Conservation (phyloP, 2,888 invertebrate species). For the Epinotia bilunana region DNA sequence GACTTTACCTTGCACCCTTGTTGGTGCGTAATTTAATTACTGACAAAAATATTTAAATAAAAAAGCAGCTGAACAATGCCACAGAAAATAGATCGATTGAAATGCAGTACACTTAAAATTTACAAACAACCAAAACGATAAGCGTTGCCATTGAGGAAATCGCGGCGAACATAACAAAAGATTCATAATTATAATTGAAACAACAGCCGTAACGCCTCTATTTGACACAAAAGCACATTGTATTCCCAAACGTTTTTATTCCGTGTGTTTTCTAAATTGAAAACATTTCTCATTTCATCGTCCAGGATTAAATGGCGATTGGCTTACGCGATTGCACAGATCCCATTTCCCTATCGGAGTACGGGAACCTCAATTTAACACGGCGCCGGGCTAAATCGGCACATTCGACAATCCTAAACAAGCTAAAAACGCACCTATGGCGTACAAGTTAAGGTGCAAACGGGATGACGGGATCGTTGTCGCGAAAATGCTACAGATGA, state of each 20-base stretch:
- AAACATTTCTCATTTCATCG: constrained; percentile 45
- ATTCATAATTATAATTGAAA: constrained; percentile 21
- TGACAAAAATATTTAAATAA: background rate
- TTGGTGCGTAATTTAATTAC: background rate
- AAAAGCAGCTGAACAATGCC: background rate
- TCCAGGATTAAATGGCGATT: constrained; percentile 45
- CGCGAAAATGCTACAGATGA: constrained; percentile 29
- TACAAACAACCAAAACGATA: background rate
- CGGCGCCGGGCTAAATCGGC: constrained; percentile 14
- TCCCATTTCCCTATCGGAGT: constrained; percentile 43
- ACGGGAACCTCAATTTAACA: constrained; percentile 41
- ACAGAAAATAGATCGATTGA: background rate
- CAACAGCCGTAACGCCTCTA: constrained; percentile 21
- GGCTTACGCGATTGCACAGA: constrained; percentile 44
- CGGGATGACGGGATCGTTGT: background rate
- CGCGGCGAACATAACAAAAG: constrained; percentile 1
- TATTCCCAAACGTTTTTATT: constrained; percentile 36
- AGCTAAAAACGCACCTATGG: constrained; percentile 11
- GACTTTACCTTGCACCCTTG: too few relatives aligned
- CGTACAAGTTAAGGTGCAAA: background rate
- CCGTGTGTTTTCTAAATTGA: constrained; percentile 44
- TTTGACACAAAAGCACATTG: constrained; percentile 31
- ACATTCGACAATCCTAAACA: constrained; percentile 9
- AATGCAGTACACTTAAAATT: background rate
- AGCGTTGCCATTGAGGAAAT: background rate